phyloP scores from a whole-genome alignment of 1,140 invertebrate genomes.

The Teleogryllus occipitalis region DNA sequence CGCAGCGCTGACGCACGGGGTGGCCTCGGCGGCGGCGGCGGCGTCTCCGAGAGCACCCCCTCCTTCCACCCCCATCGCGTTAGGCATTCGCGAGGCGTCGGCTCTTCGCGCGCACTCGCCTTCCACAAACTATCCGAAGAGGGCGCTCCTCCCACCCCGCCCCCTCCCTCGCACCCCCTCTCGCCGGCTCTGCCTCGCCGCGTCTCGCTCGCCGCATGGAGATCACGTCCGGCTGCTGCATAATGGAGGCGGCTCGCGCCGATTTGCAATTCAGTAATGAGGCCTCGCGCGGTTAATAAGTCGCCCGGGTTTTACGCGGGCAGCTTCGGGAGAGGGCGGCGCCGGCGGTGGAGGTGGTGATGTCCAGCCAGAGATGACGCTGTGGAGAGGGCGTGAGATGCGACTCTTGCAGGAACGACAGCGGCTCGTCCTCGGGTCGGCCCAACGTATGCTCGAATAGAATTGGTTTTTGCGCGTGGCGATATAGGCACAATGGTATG shows the following conservation, averaged over 20 bases:
- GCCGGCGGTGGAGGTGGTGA: not conserved
- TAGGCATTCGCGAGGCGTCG: no score
- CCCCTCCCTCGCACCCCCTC: not conserved
- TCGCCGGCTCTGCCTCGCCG: not conserved
- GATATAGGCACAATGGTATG: no score
- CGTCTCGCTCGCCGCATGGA: not conserved
- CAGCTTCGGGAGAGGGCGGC: not conserved
- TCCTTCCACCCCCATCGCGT: no score
- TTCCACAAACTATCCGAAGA: no score
- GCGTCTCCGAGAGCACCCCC: no score
- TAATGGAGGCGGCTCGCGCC: not conserved
- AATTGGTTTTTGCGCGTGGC: no score
- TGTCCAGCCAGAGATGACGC: not conserved
- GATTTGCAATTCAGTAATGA: slow-evolving; percentile 1
- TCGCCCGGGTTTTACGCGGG: not conserved
- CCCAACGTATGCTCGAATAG: no score
- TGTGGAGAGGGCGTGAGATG: not conserved
- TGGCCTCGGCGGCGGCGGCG: no score
- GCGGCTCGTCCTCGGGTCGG: no score
- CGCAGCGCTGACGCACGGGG: no score
- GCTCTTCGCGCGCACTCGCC: no score
- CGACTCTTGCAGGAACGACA: no score
- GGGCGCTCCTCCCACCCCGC: not conserved
- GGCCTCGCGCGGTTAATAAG: not conserved
- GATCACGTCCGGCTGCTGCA: not conserved